Evolutionary conservation across 2,888 invertebrate species (phyloP).

Genomic region (Drosophila lacicola): DNA sequence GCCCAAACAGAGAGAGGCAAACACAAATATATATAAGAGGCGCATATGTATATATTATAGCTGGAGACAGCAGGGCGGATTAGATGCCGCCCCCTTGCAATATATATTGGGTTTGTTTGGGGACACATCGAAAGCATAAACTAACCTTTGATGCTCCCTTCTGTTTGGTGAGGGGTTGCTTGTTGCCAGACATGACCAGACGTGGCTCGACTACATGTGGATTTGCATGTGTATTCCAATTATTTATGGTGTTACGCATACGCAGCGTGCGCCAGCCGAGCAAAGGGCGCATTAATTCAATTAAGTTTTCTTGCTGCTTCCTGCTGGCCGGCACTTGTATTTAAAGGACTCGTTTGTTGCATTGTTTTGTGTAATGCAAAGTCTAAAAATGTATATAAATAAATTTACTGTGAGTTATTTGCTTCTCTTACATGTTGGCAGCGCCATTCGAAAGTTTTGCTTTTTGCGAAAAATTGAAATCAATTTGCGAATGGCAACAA

Average conservation of each 20-base stretch:
- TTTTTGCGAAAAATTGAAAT: conserved; percentile 58
- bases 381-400: conserved; percentile 1
- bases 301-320: conserved; percentile 28
- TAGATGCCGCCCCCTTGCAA: conserved; percentile 58
- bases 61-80: background rate
- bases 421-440: conserved; percentile 58
- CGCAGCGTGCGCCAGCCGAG: conserved; percentile 38
- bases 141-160: conserved; percentile 60
- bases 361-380: conserved; percentile 43
- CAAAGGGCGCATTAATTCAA: conserved; percentile 30
- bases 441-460: conserved; percentile 47
- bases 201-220: conserved; percentile 2
- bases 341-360: conserved; percentile 18
- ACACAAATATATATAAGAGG: conserved; percentile 1
- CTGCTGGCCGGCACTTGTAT: conserved; percentile 16
- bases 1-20: conserved; percentile 20
- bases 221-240: conserved; percentile 25
- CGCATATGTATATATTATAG: background rate
- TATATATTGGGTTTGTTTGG: conserved; percentile 65
- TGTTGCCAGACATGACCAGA: conserved; percentile 27
- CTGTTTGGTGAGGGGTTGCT: background rate
- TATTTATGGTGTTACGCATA: conserved; percentile 67
- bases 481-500: conserved; percentile 69
- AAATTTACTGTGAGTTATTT: conserved; percentile 41
- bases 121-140: conserved; percentile 32